Percentiles rank a stretch among this genome's conserved stretches.
Evolutionary conservation across 2,888 invertebrate genomes (phyloP).

Genomic region (Tubulanus polymorphus): DNA sequence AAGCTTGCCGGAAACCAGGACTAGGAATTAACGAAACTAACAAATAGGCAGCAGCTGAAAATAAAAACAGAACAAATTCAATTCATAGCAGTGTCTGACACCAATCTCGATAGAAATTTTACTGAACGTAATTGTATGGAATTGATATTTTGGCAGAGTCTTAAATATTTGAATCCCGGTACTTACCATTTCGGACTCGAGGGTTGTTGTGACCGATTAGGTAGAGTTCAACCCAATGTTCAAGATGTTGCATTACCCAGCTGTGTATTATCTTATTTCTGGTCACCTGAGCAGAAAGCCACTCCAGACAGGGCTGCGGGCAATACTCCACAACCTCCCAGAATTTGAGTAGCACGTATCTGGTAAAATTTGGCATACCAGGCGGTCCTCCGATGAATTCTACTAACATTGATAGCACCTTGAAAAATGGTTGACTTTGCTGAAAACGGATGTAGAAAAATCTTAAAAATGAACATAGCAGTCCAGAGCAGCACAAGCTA

Average conservation of each 20-base stretch:
- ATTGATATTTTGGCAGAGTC: background rate
- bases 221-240: slow-evolving; percentile 86
- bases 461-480: slow-evolving; percentile 1
- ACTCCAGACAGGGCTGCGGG: slow-evolving; percentile 86
- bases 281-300: slow-evolving; percentile 66
- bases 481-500: background rate
- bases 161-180: background rate
- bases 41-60: slow-evolving; percentile 78
- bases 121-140: background rate
- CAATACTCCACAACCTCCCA: slow-evolving; percentile 82
- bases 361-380: slow-evolving; percentile 86
- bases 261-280: slow-evolving; percentile 85
- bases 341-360: slow-evolving; percentile 78
- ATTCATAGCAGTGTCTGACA: too few species aligned
- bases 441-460: slow-evolving; percentile 51
- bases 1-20: slow-evolving; percentile 83
- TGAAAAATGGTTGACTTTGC: slow-evolving; percentile 87
- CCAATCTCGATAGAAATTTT: background rate
- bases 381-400: slow-evolving; percentile 72
- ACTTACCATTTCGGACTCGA: slow-evolving; percentile 73
- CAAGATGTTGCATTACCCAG: slow-evolving; percentile 88
- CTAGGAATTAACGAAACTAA: slow-evolving; percentile 87
- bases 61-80: too few species aligned
- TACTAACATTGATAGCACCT: slow-evolving; percentile 79
- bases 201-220: slow-evolving; percentile 80